Base-by-base conservation (phyloP, 2,113 vertebrate genomes). In the Larimichthys crocea region DNA sequence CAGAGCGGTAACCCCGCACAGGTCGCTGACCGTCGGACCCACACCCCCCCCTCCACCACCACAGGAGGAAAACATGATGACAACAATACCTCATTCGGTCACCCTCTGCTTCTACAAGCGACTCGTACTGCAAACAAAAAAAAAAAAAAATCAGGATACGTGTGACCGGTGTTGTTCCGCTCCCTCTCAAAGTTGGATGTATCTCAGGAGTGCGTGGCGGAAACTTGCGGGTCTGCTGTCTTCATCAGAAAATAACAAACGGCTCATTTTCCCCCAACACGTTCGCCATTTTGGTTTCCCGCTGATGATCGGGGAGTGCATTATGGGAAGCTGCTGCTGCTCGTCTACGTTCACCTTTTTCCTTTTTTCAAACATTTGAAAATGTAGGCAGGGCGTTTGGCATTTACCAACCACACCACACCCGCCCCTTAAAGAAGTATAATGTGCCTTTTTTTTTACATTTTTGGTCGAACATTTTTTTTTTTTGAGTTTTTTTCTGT, bases 281-380 rank as follows among this genome's bases (percentile, higher is more conserved):
- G 83, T 95, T 95, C 96, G 96, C 97, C 97, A 97, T 97, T 97
- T 97, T 97, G 94, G 95, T 97, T 97, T 97, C 96, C 97, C 97
- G 97, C 97, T 97, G 96, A 95, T 87, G 89, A 4, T 53, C 93
- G 92, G 89, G 89, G 90, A 91, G 83, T 96, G 97, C 96, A 97
- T 97, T 96, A 52, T 97, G 96, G 97, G 97, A 96, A 77, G 14
- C 79, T 16, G 76, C 74, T 48, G 79, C 73, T 75, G 79, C 3
- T 29, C 20, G 78, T 55, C 56, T 24, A 19, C 63, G 22, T n/a
- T 71, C 77, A 56, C 24, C 44, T 46, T 46, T 46, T 15, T 46
- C 11, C 14, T 76, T 86, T 83, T 86, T 91, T 89, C 76, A 87
- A 91, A 92, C 70, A 82, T 93, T 93, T 92, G 88, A 93, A 93